Percentiles rank a stretch among this genome's conserved stretches.
Conservation (phyloP, 2,797 vertebrate species). For the Amblyopsis hoosieri region DNA sequence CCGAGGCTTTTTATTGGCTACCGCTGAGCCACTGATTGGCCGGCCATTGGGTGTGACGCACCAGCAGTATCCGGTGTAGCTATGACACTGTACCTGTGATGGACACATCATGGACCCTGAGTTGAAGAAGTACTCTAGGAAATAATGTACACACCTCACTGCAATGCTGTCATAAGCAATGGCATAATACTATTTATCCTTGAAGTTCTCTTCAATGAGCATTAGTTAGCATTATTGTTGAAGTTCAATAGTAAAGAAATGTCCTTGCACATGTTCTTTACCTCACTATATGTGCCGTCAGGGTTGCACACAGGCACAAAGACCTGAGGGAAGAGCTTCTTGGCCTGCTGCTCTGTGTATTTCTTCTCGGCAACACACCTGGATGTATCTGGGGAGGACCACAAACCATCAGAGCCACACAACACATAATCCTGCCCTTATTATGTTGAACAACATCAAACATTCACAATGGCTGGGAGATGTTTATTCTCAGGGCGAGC, state of each 20-base stretch:
- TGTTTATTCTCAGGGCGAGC: slow-evolving; percentile 42
- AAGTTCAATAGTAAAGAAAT: background rate
- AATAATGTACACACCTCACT: background rate
- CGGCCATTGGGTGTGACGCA: slow-evolving; percentile 93
- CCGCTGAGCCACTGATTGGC: slow-evolving; percentile 94
- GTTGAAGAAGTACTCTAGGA: background rate
- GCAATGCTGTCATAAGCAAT: background rate
- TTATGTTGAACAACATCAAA: slow-evolving; percentile 37
- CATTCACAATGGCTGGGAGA: slow-evolving; percentile 44
- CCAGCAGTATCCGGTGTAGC: slow-evolving; percentile 98
- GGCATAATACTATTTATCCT: background rate
- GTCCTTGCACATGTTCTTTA: slow-evolving; percentile 54
- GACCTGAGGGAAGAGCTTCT: slow-evolving; percentile 93
- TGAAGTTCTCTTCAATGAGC: too few species aligned
- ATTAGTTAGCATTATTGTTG: background rate
- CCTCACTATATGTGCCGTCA: slow-evolving; percentile 96
- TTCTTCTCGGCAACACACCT: slow-evolving; percentile 97
- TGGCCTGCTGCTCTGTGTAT: slow-evolving; percentile 96
- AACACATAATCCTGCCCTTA: slow-evolving; percentile 50
- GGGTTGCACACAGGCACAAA: slow-evolving; percentile 96
- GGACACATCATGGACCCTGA: slow-evolving; percentile 24
- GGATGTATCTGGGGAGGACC: slow-evolving; percentile 86
- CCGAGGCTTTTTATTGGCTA: slow-evolving; percentile 94
- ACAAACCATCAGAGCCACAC: slow-evolving; percentile 63
- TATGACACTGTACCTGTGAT: slow-evolving; percentile 94